Base-by-base conservation (phyloP, 1,140 invertebrate species). In the Brachionus asplanchnoidis region DNA sequence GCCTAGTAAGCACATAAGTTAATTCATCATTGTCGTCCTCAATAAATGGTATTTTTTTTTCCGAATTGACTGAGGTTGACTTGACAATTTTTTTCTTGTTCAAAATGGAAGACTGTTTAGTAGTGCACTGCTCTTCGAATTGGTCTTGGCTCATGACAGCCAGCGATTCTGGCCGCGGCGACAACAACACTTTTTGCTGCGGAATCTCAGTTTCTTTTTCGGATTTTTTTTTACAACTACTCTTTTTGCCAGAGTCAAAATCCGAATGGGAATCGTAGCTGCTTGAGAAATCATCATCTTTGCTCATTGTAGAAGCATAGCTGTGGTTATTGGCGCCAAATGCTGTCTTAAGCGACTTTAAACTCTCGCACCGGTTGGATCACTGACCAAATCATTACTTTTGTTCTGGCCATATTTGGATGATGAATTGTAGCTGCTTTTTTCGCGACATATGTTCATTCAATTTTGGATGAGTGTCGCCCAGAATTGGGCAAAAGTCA, bases 191-290 rank as follows among this genome's bases (percentile, higher is more conserved):
- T 73, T 20, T 20, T 73, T 73, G 32, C 23, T 68, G 26, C 5
- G 66, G 66, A 12, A 68, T n/a, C 6, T 83, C 23, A 17, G 11
- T 7, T 65, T 83, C 17, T n/a, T 17, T 26, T 14, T 60, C 42
- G 5, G 5, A 7, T 40, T 70, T 84, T 46, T 46, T 68, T 32
- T 23, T 42, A 65, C 44, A 65, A 7, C 65, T 68, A 40, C 3
- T 28, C 11, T 53, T 68, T 11, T 66, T 60, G 14, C 28, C 42
- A 1, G 20, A 36, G 40, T 84, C 65, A 46, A 53, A 68, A 46
- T 84, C 82, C 1, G 82, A 84, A 70, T 84, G 82, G 4, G 82
- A 84, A 9, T 84, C 82, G 36, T 68, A 84, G 17, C 60, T 68
- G 20, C 60, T 84, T 26, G 82, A 84, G 40, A 56, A 68, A 8